phyloP scores from a whole-genome alignment of 1,140 invertebrate species.

The Lordiphosa mommai region DNA sequence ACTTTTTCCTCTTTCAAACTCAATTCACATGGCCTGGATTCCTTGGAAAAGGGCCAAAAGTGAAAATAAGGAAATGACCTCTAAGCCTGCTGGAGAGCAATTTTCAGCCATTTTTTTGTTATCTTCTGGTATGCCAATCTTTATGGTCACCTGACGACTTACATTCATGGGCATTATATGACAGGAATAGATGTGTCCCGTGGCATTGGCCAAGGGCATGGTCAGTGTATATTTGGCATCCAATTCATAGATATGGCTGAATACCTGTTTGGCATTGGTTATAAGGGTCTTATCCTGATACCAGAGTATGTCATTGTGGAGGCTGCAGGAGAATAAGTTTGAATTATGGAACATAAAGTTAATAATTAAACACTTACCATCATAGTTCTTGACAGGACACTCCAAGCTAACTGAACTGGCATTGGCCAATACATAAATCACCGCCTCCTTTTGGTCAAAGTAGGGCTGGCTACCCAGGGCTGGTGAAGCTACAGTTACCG shows the following conservation, averaged over 20 bases:
- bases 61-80: no score
- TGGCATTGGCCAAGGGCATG: constrained; percentile 40
- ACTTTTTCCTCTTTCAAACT: no score
- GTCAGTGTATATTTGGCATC: constrained; percentile 39
- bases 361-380: no score
- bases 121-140: constrained; percentile 28
- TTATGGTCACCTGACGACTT: constrained; percentile 30
- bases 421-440: constrained; percentile 35
- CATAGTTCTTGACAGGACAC: constrained; percentile 59
- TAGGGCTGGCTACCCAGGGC: constrained; percentile 32
- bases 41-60: no score
- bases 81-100: neutral
- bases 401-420: constrained; percentile 35
- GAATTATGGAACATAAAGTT: no score
- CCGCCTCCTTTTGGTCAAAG: constrained; percentile 37
- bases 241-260: constrained; percentile 29
- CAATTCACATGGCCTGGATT: no score
- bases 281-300: constrained; percentile 32
- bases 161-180: constrained; percentile 24
- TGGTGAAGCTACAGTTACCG: constrained; percentile 25
- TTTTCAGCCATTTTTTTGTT: neutral
- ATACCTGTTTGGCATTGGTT: constrained; percentile 20
- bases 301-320: constrained; percentile 51
- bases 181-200: constrained; percentile 39
- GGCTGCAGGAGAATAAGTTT: constrained; percentile 21